Percentiles rank a stretch among this genome's conserved stretches.
Evolutionary conservation across 2,113 vertebrate genomes (phyloP).

Genomic region (Theropithecus gelada): DNA sequence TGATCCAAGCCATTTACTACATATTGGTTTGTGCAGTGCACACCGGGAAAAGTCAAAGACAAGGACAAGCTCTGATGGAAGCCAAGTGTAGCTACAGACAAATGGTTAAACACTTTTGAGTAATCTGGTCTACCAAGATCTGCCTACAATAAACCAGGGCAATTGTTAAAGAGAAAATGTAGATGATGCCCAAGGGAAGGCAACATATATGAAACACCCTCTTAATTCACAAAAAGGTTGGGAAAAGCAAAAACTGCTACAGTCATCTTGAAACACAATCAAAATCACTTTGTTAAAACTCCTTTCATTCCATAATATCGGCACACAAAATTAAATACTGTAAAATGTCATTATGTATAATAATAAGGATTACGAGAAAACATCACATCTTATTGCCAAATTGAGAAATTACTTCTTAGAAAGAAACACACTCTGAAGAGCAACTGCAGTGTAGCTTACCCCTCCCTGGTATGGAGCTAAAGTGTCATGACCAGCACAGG

Average conservation of each 20-base stretch:
- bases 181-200: background rate
- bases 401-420: background rate
- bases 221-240: background rate
- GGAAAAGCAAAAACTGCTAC: background rate
- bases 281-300: background rate
- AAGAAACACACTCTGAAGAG: background rate
- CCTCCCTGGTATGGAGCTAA: background rate
- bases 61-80: background rate
- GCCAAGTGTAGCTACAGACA: background rate
- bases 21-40: background rate
- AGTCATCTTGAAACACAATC: background rate
- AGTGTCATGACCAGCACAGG: background rate
- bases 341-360: background rate
- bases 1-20: background rate
- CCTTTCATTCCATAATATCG: background rate
- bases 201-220: background rate
- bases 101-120: background rate
- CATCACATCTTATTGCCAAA: background rate
- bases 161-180: background rate
- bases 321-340: background rate
- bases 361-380: background rate
- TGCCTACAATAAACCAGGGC: background rate
- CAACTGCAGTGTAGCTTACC: too few species aligned
- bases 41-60: background rate
- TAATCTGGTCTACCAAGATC: background rate